Percentiles rank a stretch among this genome's conserved stretches.
These are phyloP conservation scores for Archocentrus centrarchus DNA, from an alignment of 2,113 vertebrate genomes.

Conservation along the genomic window DNA sequence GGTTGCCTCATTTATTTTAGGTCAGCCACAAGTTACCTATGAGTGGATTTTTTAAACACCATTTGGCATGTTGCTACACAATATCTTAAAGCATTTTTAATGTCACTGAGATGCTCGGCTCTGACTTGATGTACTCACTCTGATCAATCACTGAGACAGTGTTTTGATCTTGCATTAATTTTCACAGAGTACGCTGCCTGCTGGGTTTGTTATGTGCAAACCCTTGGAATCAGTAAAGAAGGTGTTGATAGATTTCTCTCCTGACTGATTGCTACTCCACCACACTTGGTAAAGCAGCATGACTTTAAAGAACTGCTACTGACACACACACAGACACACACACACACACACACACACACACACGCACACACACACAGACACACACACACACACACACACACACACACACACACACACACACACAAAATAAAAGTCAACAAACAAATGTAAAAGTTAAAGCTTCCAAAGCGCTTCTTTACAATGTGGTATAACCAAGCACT, in stretches of 20 bases:
- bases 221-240: not conserved
- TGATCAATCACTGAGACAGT: not conserved
- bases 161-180: not conserved
- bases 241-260: constrained; percentile 51
- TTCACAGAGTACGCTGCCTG: not conserved
- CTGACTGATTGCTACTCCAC: constrained; percentile 33
- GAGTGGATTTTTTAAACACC: too few relatives aligned
- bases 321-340: not conserved
- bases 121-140: not conserved
- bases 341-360: not conserved
- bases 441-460: not conserved
- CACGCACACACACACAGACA: not conserved
- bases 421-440: not conserved
- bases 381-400: not conserved
- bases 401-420: not conserved
- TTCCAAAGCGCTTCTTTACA: not conserved
- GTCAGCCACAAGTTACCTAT: too few relatives aligned
- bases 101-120: too few relatives aligned
- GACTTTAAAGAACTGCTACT: not conserved
- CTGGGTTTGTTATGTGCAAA: not conserved
- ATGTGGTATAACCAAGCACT: too few relatives aligned
- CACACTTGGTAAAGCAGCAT: not conserved
- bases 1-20: too few relatives aligned
- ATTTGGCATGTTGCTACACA: too few relatives aligned
- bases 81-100: too few relatives aligned